Evolutionary conservation across 2,797 vertebrate species (phyloP).

Genomic region (Erpetoichthys calabaricus): DNA sequence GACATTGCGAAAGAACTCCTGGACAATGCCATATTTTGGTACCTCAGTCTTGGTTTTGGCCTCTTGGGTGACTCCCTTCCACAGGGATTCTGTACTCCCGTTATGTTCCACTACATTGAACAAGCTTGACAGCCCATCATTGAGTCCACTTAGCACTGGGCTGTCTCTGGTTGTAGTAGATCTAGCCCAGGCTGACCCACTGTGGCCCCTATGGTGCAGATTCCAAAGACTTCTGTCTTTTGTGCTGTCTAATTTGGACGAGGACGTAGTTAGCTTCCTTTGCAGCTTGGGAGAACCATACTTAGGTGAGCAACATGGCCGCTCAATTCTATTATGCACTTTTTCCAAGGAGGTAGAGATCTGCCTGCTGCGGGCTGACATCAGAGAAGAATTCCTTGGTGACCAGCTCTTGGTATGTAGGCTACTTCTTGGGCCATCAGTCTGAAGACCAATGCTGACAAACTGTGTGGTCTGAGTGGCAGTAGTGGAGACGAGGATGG

Average conservation of each 20-base stretch:
- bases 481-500: constrained; percentile 51
- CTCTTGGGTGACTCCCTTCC: constrained; percentile 54
- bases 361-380: constrained; percentile 77
- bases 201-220: constrained; percentile 75
- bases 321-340: constrained; percentile 82
- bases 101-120: constrained; percentile 90
- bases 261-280: constrained; percentile 65
- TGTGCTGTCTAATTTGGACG: constrained; percentile 71
- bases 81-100: constrained; percentile 82
- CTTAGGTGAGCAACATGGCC: constrained; percentile 91
- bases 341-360: constrained; percentile 93
- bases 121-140: constrained; percentile 86
- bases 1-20: constrained; percentile 83
- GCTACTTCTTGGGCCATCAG: constrained; percentile 51
- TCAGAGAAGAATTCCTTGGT: constrained; percentile 69
- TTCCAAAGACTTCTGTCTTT: constrained; percentile 90
- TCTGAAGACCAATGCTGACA: constrained; percentile 81
- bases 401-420: constrained; percentile 81
- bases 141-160: constrained; percentile 83
- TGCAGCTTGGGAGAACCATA: constrained; percentile 91
- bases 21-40: constrained; percentile 73
- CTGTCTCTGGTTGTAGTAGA: constrained; percentile 95
- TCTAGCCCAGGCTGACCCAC: constrained; percentile 90
- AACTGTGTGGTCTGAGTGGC: constrained; percentile 77
- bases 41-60: constrained; percentile 51